These are phyloP conservation scores for Chloroceryle amazona DNA, from an alignment of 2,797 vertebrate genomes.

Conservation along the genomic window DNA sequence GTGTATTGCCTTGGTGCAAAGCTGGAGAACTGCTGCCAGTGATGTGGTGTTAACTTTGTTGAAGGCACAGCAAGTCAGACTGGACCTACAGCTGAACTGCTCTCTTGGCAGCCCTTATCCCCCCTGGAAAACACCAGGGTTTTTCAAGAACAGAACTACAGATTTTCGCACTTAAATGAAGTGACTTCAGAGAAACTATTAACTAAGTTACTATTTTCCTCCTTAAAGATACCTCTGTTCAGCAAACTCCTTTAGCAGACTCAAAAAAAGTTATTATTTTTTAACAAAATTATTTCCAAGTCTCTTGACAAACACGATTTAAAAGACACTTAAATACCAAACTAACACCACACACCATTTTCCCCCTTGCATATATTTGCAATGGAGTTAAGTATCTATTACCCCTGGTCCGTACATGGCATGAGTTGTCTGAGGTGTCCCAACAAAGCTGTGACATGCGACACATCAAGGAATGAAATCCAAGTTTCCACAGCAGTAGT, in stretches of 20 bases:
- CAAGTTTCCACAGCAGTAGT: neutral
- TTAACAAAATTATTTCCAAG: neutral
- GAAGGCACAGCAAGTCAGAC: neutral
- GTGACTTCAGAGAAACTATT: neutral
- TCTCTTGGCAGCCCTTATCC: neutral
- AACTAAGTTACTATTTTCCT: neutral
- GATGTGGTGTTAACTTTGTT: accelerated
- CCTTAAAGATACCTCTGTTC: neutral
- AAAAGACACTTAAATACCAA: neutral
- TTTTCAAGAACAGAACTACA: neutral
- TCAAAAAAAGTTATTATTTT: neutral
- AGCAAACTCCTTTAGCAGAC: neutral
- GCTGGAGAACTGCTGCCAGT: neutral
- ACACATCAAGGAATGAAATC: neutral
- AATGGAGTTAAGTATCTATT: neutral
- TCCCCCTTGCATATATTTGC: neutral
- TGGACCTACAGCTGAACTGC: neutral
- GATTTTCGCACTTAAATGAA: neutral
- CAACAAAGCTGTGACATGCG: neutral
- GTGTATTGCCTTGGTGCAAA: neutral
- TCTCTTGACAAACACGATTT: neutral
- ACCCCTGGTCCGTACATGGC: neutral
- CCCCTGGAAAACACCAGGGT: neutral
- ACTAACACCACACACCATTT: neutral
- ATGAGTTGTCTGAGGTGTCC: neutral